Evolutionary conservation across 2,888 invertebrate genomes (phyloP).

Genomic region (Phrixothrix hirtus): DNA sequence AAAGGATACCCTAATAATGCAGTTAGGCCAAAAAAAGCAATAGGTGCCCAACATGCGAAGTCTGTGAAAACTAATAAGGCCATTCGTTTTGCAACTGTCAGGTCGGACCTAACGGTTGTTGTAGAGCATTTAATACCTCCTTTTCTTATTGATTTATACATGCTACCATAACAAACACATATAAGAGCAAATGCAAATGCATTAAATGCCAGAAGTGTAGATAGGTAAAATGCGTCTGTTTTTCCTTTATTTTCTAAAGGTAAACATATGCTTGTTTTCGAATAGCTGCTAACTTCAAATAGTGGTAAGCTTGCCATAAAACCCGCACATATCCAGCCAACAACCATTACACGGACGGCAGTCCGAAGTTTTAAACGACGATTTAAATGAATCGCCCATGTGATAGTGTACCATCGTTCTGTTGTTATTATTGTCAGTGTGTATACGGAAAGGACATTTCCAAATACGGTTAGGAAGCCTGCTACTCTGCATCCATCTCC

Average conservation of each 20-base stretch:
- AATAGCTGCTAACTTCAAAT: conserved; percentile 66
- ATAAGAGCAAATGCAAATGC: conserved; percentile 66
- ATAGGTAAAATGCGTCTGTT: conserved; percentile 61
- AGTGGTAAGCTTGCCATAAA: conserved; percentile 65
- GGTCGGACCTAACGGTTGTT: conserved; percentile 55
- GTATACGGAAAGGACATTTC: conserved; percentile 67
- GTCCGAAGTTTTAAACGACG: conserved; percentile 62
- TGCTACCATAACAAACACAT: conserved; percentile 64
- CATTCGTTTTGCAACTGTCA: conserved; percentile 67
- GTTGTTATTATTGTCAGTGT: conserved; percentile 68
- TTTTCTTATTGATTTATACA: conserved; percentile 63
- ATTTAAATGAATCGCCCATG: conserved; percentile 65
- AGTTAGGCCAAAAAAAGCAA: conserved; percentile 68
- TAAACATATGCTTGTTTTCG: conserved; percentile 69
- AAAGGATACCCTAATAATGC: conserved; percentile 66
- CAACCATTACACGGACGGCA: conserved; percentile 62
- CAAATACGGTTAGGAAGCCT: conserved; percentile 68
- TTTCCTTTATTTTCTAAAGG: conserved; percentile 63
- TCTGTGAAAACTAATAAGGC: conserved; percentile 69
- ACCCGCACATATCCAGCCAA: conserved; percentile 64
- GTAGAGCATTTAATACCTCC: conserved; percentile 61
- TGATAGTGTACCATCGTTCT: conserved; percentile 64
- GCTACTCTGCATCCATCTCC: conserved; percentile 65
- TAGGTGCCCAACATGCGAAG: conserved; percentile 67
- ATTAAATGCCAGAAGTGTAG: conserved; percentile 63